phyloP scores from a whole-genome alignment of 2,113 vertebrate species.

The Antigone vipio region DNA sequence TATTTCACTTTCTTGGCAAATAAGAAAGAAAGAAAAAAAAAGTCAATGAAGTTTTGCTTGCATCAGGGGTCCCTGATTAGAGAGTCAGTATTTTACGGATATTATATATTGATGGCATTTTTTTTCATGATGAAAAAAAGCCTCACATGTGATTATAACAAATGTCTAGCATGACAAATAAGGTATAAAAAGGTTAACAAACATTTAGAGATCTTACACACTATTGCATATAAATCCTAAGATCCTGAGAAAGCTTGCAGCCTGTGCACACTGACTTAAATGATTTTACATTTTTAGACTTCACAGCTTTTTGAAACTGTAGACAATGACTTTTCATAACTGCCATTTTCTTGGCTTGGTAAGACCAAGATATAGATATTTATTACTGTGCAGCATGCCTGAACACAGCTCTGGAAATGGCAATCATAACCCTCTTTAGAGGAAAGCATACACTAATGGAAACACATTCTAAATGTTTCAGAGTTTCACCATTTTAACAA shows the following conservation, averaged over 20 bases:
- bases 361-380: background rate
- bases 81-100: background rate
- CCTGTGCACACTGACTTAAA: background rate
- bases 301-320: background rate
- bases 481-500: constrained; percentile 1
- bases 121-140: background rate
- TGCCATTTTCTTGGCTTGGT: background rate
- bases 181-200: background rate
- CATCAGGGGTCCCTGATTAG: background rate
- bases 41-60: background rate
- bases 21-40: background rate
- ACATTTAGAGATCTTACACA: background rate
- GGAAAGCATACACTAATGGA: background rate
- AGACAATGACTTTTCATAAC: background rate
- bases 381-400: background rate
- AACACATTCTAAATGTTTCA: constrained; percentile 7
- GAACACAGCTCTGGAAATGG: background rate
- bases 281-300: background rate
- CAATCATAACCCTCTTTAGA: background rate
- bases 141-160: background rate
- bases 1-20: constrained; percentile 25
- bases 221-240: background rate
- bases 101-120: background rate
- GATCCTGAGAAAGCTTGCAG: background rate
- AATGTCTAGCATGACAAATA: background rate